These are phyloP conservation scores for Itoplectis maculator DNA, from an alignment of 2,888 invertebrate species.

Conservation along the genomic window DNA sequence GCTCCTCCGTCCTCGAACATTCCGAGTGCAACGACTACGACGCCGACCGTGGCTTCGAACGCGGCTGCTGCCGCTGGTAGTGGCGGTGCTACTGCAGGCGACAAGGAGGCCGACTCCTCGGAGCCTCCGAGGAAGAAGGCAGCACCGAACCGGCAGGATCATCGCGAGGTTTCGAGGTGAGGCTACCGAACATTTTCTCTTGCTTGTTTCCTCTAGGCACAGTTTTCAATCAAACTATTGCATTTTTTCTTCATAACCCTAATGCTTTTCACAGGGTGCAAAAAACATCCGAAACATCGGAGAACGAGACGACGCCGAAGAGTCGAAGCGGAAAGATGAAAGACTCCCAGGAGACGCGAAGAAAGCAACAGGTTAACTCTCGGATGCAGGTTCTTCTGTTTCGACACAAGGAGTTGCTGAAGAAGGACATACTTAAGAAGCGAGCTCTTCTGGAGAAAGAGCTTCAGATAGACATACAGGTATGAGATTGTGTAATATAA, in stretches of 20 bases:
- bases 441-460: constrained; percentile 95
- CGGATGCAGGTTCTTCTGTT: constrained; percentile 91
- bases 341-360: constrained; percentile 85
- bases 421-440: constrained; percentile 97
- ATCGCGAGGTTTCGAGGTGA: constrained; percentile 78
- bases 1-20: constrained; percentile 44
- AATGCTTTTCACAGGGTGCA: constrained; percentile 72
- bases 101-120: constrained; percentile 76
- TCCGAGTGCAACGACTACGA: constrained; percentile 56
- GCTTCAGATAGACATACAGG: constrained; percentile 95
- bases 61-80: constrained; percentile 28
- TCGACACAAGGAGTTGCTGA: constrained; percentile 95
- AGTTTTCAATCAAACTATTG: constrained; percentile 18
- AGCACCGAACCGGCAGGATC: constrained; percentile 77
- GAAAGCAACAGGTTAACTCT: constrained; percentile 86
- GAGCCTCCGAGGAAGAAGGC: constrained; percentile 80
- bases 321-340: constrained; percentile 82
- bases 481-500: constrained; percentile 72
- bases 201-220: background rate
- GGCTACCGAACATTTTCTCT: constrained; percentile 16
- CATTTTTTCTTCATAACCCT: background rate
- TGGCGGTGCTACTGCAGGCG: constrained; percentile 48
- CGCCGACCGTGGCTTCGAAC: constrained; percentile 51
- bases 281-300: constrained; percentile 76
- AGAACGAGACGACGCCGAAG: constrained; percentile 78